phyloP scores from a whole-genome alignment of 2,113 vertebrate genomes.

The Neolamprologus hecqui region DNA sequence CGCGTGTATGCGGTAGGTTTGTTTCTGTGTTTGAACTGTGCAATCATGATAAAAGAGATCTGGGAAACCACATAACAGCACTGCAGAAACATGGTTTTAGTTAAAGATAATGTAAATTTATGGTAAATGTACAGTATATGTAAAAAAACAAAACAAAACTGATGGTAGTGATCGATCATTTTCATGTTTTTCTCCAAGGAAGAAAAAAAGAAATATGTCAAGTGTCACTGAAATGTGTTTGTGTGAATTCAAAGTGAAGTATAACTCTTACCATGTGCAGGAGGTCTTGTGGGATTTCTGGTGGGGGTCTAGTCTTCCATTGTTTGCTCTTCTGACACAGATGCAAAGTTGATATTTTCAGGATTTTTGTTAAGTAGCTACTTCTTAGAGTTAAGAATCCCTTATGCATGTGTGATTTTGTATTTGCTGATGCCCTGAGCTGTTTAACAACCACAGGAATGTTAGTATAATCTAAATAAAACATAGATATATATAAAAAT shows the following conservation, averaged over 20 bases:
- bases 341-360: neutral
- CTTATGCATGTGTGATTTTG: neutral
- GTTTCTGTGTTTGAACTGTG: neutral
- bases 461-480: neutral
- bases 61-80: neutral
- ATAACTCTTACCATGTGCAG: constrained; percentile 27
- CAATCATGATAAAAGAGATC: neutral
- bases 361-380: neutral
- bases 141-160: neutral
- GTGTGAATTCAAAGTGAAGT: neutral
- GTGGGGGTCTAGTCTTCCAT: neutral
- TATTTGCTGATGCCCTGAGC: neutral
- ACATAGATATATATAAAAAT: neutral
- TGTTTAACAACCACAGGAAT: neutral
- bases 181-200: neutral
- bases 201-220: neutral
- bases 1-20: neutral
- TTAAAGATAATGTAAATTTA: neutral
- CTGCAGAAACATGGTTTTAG: neutral
- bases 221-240: constrained; percentile 21
- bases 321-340: neutral
- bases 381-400: neutral
- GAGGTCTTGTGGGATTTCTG: neutral
- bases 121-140: neutral
- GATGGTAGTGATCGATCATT: neutral